Conservation (phyloP, 2,797 vertebrate genomes). For the Potorous gilbertii region DNA sequence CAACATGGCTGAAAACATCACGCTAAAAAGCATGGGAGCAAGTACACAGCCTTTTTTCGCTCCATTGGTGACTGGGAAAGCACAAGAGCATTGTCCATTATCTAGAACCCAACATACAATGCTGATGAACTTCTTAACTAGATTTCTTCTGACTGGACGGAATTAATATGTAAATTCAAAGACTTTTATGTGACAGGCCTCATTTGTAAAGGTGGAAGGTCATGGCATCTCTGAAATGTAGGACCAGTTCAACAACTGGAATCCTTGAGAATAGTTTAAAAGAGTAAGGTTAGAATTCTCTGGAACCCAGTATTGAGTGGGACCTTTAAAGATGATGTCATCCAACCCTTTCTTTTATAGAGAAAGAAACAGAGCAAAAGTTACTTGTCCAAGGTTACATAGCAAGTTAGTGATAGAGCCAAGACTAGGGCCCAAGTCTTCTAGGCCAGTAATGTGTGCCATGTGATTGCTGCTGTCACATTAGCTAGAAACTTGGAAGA, state of each 20-base stretch:
- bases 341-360: not conserved
- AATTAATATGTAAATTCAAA: slow-evolving; percentile 25
- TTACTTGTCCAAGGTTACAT: not conserved
- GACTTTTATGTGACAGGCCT: slow-evolving; percentile 27
- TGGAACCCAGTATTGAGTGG: not conserved
- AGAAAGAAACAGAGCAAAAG: not conserved
- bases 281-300: not conserved
- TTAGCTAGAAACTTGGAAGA: not conserved
- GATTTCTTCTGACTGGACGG: not conserved
- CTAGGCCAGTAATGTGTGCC: not conserved
- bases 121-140: not conserved
- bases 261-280: not conserved
- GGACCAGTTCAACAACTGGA: not conserved
- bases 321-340: not conserved
- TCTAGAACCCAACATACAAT: too few species aligned
- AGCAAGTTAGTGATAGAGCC: not conserved
- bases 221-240: slow-evolving; percentile 9
- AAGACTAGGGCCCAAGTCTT: not conserved
- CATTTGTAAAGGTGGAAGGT: slow-evolving; percentile 36
- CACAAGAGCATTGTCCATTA: too few species aligned
- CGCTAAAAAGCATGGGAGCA: too few species aligned
- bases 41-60: too few species aligned
- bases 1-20: too few species aligned
- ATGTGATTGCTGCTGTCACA: not conserved
- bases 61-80: too few species aligned